These are phyloP conservation scores for Gymnoscopelus microlampas DNA, from an alignment of 2,797 vertebrate genomes.

Conservation along the genomic window DNA sequence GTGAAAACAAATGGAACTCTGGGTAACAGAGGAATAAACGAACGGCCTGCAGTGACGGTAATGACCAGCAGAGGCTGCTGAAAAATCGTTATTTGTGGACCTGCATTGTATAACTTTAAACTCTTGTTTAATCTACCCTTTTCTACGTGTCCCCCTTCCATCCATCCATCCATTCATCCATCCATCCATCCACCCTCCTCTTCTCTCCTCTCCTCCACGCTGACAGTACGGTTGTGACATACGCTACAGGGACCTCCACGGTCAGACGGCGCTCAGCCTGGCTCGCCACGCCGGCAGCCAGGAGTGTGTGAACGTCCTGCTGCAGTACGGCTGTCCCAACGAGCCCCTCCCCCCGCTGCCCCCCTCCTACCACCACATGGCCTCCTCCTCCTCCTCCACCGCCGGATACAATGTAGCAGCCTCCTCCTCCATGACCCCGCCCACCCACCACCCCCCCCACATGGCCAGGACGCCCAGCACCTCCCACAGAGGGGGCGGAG, in stretches of 20 bases:
- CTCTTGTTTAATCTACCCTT: too few species aligned
- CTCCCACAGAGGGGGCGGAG: constrained; percentile 87
- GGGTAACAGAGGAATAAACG: too few species aligned
- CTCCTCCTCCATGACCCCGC: too few species aligned
- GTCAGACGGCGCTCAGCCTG: constrained; percentile 87
- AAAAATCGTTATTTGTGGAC: too few species aligned
- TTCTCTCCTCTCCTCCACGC: constrained; percentile 7
- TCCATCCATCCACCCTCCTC: too few species aligned
- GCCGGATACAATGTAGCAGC: constrained; percentile 56
- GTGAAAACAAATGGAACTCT: too few species aligned
- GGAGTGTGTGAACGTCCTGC: constrained; percentile 91
- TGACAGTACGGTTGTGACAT: constrained; percentile 92
- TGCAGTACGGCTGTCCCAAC: constrained; percentile 92
- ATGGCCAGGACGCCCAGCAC: constrained; percentile 78
- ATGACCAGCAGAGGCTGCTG: too few species aligned
- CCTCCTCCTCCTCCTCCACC: constrained; percentile 51
- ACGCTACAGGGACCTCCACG: constrained; percentile 86
- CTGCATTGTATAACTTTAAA: too few species aligned
- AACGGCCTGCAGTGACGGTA: too few species aligned
- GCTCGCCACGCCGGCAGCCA: constrained; percentile 89
- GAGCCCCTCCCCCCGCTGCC: constrained; percentile 61
- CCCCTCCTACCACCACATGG: too few species aligned
- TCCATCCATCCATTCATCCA: too few species aligned
- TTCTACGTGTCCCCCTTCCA: too few species aligned
- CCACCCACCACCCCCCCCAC: constrained; percentile 60